Base-by-base conservation (phyloP, 2,888 invertebrate genomes). In the Lordiphosa andalusiaca region DNA sequence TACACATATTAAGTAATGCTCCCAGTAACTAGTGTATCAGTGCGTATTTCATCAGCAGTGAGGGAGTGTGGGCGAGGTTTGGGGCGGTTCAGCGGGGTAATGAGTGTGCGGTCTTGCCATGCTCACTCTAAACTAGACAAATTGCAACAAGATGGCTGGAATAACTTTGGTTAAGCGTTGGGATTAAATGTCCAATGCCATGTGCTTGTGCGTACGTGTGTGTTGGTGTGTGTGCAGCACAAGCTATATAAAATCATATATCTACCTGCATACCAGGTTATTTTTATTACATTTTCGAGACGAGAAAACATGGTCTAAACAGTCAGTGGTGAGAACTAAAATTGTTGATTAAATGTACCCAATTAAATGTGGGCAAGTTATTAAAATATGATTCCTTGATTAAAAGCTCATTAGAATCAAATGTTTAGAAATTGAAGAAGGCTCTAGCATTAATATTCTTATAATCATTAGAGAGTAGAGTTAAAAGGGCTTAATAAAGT, bases 1-100 rank as follows among this genome's bases (percentile, higher is more conserved):
- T 85, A 69, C 84, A 84, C 83, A 83, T 83, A 78, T 85, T 82
- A 82, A 82, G 71, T 82, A 76, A 78, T 81, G 73, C 82, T 70
- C 70, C 78, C 80, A 83, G 80, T 68, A 66, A 71, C 70, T 68
- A 59, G 46, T 55, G 53, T 67, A 55, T 73, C 61, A 74, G 44
- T 57, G 57, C 38, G 51, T 58, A 38, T 42, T 53, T 53, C 65
- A 58, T 42, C 40, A 44, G 48, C 21, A 47, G 12, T 36, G 48
- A 12, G 25, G 7, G 6, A 25, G 37, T 25, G 6, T 9, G 30
- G 21, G 16, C 21, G 30, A 7, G 12, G 39, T 37, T 53, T 19
- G 9, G 25, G 12, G n/a, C n/a, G n/a, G n/a, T n/a, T n/a, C n/a
- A n/a, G n/a, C n/a, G n/a, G n/a, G 25, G 2, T 40, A 52, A 53